Percentiles rank a stretch among this genome's conserved stretches.
Conservation (phyloP, 2,888 invertebrate genomes). For the Aleiodes alternator region DNA sequence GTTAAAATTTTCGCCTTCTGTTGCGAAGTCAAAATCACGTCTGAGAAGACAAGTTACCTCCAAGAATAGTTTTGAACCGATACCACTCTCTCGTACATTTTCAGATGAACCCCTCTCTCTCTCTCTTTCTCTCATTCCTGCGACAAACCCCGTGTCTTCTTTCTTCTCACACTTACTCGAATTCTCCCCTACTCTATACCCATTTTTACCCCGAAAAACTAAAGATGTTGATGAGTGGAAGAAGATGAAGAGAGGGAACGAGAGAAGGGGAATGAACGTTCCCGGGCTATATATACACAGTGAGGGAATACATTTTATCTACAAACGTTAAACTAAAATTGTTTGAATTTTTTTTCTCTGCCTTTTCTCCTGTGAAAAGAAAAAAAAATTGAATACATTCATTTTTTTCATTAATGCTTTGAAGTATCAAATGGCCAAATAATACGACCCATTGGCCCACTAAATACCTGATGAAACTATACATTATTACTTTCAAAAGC, state of each 20-base stretch:
- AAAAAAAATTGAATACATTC: not conserved
- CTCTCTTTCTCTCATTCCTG: conserved; percentile 15
- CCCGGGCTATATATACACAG: conserved; percentile 59
- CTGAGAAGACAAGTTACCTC: conserved; percentile 66
- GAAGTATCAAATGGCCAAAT: not conserved
- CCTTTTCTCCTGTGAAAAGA: not conserved
- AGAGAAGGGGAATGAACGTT: conserved; percentile 55
- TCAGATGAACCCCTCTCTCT: conserved; percentile 44
- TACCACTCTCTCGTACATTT: conserved; percentile 58
- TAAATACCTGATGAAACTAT: conserved; percentile 46
- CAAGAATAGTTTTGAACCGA: conserved; percentile 71
- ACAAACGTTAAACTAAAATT: conserved; percentile 15
- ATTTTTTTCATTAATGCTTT: not conserved
- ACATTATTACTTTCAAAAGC: conserved; percentile 62
- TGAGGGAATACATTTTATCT: conserved; percentile 42
- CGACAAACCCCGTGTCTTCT: conserved; percentile 61
- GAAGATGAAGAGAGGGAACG: conserved; percentile 52
- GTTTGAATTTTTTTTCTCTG: not conserved
- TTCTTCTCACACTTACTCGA: conserved; percentile 52
- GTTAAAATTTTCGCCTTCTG: conserved; percentile 48
- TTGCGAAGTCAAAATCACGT: conserved; percentile 68
- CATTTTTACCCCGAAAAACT: conserved; percentile 53
- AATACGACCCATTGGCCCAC: conserved; percentile 47
- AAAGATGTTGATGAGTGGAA: conserved; percentile 15
- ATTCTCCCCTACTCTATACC: conserved; percentile 47